A percentile compares a stretch with the other conserved stretches of the same genome.
Evolutionary conservation across 2,888 invertebrate genomes (phyloP).

Genomic region (Caenorhabditis panamensis): DNA sequence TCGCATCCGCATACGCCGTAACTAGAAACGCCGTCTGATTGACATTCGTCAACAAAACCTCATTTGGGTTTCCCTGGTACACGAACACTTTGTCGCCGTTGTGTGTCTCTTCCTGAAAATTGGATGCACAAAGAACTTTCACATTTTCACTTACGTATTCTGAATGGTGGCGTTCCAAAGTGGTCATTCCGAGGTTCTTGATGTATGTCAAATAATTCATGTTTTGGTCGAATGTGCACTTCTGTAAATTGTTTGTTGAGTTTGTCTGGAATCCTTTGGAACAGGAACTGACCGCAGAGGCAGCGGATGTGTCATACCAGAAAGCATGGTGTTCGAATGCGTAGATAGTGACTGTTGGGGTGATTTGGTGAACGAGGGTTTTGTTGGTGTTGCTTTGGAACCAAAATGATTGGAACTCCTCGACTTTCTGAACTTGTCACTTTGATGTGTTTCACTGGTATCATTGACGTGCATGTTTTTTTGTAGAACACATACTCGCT

Average conservation of each 20-base stretch:
- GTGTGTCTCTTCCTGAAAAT: constrained; percentile 61
- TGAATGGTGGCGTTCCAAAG: constrained; percentile 51
- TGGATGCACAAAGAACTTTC: not conserved
- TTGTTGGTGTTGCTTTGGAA: constrained; percentile 62
- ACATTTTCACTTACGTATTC: constrained; percentile 48
- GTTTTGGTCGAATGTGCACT: constrained; percentile 51
- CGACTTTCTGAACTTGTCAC: constrained; percentile 41
- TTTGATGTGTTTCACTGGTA: no score
- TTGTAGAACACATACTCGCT: no score
- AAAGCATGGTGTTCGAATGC: constrained; percentile 59
- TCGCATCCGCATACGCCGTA: constrained; percentile 65
- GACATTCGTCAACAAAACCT: constrained; percentile 60
- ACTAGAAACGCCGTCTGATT: constrained; percentile 66
- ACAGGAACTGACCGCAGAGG: constrained; percentile 1
- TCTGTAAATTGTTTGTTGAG: constrained; percentile 23
- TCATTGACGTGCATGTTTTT: no score
- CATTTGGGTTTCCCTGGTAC: constrained; percentile 67
- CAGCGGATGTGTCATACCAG: constrained; percentile 54
- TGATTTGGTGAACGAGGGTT: constrained; percentile 59
- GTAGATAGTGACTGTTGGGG: constrained; percentile 57
- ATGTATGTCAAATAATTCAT: constrained; percentile 64
- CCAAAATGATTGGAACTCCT: constrained; percentile 62
- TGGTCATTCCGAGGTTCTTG: constrained; percentile 61
- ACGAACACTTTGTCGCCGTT: constrained; percentile 64
- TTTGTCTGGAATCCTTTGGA: not conserved